Base-by-base conservation (phyloP, 2,888 invertebrate species). In the Blomia tropicalis region DNA sequence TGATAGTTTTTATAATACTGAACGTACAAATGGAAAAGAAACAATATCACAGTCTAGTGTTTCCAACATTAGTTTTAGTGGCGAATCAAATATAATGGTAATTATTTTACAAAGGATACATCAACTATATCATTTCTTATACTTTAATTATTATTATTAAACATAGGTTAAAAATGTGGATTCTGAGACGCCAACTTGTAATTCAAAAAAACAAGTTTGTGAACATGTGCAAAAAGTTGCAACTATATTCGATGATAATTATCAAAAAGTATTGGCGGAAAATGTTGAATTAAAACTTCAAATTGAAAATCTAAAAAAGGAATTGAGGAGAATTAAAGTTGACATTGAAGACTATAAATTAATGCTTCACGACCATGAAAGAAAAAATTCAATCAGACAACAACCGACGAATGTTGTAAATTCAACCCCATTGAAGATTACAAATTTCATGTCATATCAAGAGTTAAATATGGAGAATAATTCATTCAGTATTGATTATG, bases 361-460 rank as follows among this genome's bases (percentile, higher is more conserved):
- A 11, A 36, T 36, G 7, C 36, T 36, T 17, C 17, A n/a, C n/a
- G n/a, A n/a, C n/a, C n/a, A 17, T 7, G 17, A 36, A 11, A 36
- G 36, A 11, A 36, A 36, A 36, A 36, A 17, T 17, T 7, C 7
- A 36, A 11, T 36, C 36, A 11, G 36, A 7, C 7, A 36, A 17
- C 7, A 36, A 36, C 17, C 36, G 7, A 7, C 7, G 17, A 17
- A 36, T 17, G 7, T 36, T 36, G 36, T 17, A 7, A 36, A 36
- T 17, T 36, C 36, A 36, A 36, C 36, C 17, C 36, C 36, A 36
- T 11, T 36, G 7, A 36, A 36, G 17, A 36, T 11, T 36, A 23
- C 11, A 47, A 47, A 47, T 47, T 47, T 47, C 22, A 47, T 47
- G 11, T 47, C 47, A 47, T 47, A 47, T 47, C 47, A 47, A 47